Percentiles rank a stretch among this genome's conserved stretches.
phyloP scores from a whole-genome alignment of 2,888 invertebrate genomes.

The Papilio protenor region DNA sequence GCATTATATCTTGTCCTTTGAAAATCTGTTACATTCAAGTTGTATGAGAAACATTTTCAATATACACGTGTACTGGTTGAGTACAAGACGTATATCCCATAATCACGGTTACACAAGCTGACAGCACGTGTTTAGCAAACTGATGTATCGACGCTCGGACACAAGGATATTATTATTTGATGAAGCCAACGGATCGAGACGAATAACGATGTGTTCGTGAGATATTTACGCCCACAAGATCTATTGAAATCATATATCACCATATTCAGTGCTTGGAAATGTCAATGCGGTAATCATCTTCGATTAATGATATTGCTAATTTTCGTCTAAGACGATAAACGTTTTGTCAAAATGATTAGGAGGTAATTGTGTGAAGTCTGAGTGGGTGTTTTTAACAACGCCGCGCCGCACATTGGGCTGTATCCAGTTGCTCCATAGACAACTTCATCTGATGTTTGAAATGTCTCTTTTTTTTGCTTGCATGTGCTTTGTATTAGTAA shows the following conservation, averaged over 20 bases:
- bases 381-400: not conserved
- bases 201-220: constrained; percentile 31
- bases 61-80: not conserved
- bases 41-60: not conserved
- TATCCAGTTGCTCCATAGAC: too few species aligned
- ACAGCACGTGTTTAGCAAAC: constrained; percentile 61
- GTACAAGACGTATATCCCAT: constrained; percentile 16
- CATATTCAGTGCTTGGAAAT: constrained; percentile 26
- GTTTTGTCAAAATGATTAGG: not conserved
- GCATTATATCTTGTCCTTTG: not conserved
- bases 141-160: constrained; percentile 51
- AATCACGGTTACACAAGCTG: constrained; percentile 43
- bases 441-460: too few species aligned
- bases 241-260: constrained; percentile 22
- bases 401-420: too few species aligned
- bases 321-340: not conserved
- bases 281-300: constrained; percentile 7
- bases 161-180: constrained; percentile 51
- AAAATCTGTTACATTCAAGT: not conserved
- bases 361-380: not conserved
- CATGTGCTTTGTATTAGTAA: too few species aligned
- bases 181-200: constrained; percentile 50
- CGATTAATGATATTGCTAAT: constrained; percentile 16
- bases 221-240: constrained; percentile 35
- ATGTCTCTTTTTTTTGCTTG: too few species aligned